These are phyloP conservation scores for pig (Sus scrofa) DNA, from an alignment of 2,113 vertebrate genomes.

Conservation along the genomic window DNA sequence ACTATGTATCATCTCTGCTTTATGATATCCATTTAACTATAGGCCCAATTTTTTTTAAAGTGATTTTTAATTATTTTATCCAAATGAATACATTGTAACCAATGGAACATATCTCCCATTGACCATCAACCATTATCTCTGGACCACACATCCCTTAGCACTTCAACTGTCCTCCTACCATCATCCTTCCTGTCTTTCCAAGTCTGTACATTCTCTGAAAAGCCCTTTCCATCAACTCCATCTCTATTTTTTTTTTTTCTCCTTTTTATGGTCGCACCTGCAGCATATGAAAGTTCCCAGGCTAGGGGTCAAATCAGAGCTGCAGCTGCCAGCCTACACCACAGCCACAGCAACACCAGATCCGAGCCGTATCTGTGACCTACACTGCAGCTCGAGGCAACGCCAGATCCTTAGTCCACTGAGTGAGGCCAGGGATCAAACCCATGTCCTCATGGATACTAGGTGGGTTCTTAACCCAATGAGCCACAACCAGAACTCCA, in stretches of 20 bases:
- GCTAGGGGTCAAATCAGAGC: too few species aligned
- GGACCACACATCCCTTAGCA: neutral
- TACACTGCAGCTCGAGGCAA: too few species aligned
- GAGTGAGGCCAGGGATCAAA: too few species aligned
- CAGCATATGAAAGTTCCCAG: too few species aligned
- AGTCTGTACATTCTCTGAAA: neutral
- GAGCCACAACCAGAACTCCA: neutral
- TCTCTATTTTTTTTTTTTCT: neutral
- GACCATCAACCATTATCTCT: neutral
- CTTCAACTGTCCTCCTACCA: neutral
- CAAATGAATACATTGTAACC: neutral
- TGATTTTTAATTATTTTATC: neutral
- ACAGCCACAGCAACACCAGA: too few species aligned
- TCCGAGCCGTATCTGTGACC: too few species aligned
- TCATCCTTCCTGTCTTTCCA: neutral
- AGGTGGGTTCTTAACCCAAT: too few species aligned
- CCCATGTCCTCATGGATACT: too few species aligned
- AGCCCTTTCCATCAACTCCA: neutral
- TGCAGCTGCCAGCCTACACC: too few species aligned
- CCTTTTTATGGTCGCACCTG: too few species aligned
- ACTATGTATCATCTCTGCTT: neutral
- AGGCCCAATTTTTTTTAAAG: neutral
- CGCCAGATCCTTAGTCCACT: too few species aligned
- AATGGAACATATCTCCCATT: neutral
- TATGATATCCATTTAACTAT: neutral